phyloP scores from a whole-genome alignment of 2,797 vertebrate species.

The Rhinatrema bivittatum region DNA sequence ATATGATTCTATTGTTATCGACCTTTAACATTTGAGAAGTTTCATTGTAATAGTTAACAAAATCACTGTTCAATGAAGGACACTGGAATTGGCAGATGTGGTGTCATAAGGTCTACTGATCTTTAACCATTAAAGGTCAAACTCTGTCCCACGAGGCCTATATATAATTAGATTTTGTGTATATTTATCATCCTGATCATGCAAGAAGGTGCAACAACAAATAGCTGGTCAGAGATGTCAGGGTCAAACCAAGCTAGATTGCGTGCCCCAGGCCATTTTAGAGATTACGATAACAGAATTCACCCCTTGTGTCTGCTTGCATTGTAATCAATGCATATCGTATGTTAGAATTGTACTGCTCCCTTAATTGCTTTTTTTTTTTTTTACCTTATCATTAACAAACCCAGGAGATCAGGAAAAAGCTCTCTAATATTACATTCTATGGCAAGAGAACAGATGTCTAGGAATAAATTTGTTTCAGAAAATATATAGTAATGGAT shows the following conservation, averaged over 20 bases:
- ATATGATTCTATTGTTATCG: constrained; percentile 16
- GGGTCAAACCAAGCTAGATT: constrained; percentile 40
- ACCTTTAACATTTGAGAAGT: constrained; percentile 10
- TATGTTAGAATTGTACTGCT: constrained; percentile 17
- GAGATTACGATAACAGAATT: constrained; percentile 28
- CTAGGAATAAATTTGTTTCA: constrained; percentile 6
- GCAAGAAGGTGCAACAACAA: constrained; percentile 43
- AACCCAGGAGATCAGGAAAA: constrained; percentile 39
- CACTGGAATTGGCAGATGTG: constrained; percentile 39
- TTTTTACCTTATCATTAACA: constrained; percentile 40
- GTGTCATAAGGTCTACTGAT: constrained; percentile 27
- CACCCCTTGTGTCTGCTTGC: constrained; percentile 15
- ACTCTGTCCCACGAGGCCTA: constrained; percentile 35
- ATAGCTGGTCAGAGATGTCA: constrained; percentile 38
- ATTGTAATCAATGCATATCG: constrained; percentile 6
- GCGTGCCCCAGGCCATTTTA: constrained; percentile 30
- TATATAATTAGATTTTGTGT: constrained; percentile 22
- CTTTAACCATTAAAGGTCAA: constrained; percentile 49
- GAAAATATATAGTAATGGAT: too few species aligned
- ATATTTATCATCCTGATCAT: constrained; percentile 44
- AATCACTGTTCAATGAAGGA: constrained; percentile 31
- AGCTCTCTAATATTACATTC: constrained; percentile 4
- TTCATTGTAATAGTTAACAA: constrained; percentile 27
- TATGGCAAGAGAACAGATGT: constrained; percentile 3
- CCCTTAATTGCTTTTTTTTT: constrained; percentile 32